Base-by-base conservation (phyloP, 2,888 invertebrate genomes). In the Dryomyza anilis region DNA sequence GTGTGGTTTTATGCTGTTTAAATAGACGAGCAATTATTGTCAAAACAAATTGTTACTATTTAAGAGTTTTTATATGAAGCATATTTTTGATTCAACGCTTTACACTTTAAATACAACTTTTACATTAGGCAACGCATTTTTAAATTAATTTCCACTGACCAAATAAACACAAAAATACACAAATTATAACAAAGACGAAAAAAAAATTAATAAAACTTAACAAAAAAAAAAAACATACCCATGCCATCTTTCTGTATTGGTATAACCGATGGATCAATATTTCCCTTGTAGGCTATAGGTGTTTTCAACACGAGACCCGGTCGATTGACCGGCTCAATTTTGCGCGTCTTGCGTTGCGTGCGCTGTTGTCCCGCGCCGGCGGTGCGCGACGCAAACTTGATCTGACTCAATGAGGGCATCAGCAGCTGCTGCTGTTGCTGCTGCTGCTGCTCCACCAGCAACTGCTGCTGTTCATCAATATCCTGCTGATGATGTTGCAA, bases 241-340 rank as follows among this genome's bases (percentile, higher is more conserved):
- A 94, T 94, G 84, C 92, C 94, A 83, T 94, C 93, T 84, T 91
- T 93, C 83, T 91, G 89, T 78, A 95, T 91, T 62, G 95, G 94
- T 84, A 95, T 90, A 77, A 94, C 92, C 70, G 92, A 91, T 67
- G 93, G 88, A 85, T 94, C 93, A 63, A 91, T 90, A 80, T 90
- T 89, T 75, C 90, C 89, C 79, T 91, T 89, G 84, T 91, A 91
- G 57, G 91, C 91, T 71, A 91, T 91, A 66, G 91, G 91, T 69
- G 91, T 91, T 82, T 91, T 91, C 70, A 91, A 83, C 74, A 91
- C 89, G 67, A 91, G 84, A 61, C 89, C 90, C 61, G 91, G 91
- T 81, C 91, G 89, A 79, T 88, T 89, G 53, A 91, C 87, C 43
- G 91, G 90, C 79, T 89, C 90, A 71, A 91, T 91, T 84, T 91